Base-by-base conservation (phyloP, 1,140 invertebrate genomes). In the Cardiocondyla obscurior region DNA sequence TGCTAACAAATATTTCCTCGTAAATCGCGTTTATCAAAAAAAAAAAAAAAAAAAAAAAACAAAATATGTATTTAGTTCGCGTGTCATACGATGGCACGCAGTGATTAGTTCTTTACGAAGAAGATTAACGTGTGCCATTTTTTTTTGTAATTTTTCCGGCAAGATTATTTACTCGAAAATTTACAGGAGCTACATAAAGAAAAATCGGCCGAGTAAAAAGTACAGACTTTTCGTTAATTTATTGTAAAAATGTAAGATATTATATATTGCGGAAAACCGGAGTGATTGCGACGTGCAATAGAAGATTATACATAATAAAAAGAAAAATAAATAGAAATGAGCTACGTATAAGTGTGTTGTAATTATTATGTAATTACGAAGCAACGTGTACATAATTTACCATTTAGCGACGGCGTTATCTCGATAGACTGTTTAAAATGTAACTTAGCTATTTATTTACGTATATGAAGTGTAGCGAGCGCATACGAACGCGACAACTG, bases 381-480 rank as follows among this genome's bases (percentile, higher is more conserved):
- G 84, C 88, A 82, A 91, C 83, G 77, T 93, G 92, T 93, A 93
- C 86, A 94, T 93, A 93, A 84, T 89, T 85, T 89, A 85, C 89
- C 88, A 84, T 84, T 90, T 92, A 91, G 90, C 90, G 88, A 83
- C 90, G 88, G 90, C 89, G 90, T 92, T 90, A 85, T 83, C 83
- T 90, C 93, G 92, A 93, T 93, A 94, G 93, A 94, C 93, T 94
- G 93, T 94, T 93, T 91, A 91, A 93, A 93, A 84, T 67, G 87
- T 93, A 93, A 93, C 90, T 93, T 93, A 94, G 92, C 93, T 94
- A 94, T 94, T 94, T 94, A 94, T 94, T 94, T 94, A 93, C 92
- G 81, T 90, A 81, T 84, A 81, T 72, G 84, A 85, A 79, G 70
- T 84, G 67, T 79, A 82, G 62, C 62, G 86, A 65, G 74, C 82